Evolutionary conservation across 2,888 invertebrate species (phyloP).

Genomic region (Synanthedon formicaeformis): DNA sequence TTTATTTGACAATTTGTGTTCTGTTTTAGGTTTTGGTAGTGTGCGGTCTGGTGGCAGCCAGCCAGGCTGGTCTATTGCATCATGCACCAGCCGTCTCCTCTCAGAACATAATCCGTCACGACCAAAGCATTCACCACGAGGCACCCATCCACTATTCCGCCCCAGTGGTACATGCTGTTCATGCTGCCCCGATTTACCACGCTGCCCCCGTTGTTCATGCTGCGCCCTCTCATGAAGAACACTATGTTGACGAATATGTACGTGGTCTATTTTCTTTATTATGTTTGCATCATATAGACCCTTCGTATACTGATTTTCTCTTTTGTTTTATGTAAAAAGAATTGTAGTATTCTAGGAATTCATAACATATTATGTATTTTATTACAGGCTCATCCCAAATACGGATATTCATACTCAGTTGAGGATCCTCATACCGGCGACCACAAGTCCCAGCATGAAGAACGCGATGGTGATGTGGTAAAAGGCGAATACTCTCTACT

Average conservation of each 20-base stretch:
- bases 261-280: conserved; percentile 11
- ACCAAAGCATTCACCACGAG: conserved; percentile 44
- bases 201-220: conserved; percentile 15
- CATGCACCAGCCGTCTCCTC: conserved; percentile 61
- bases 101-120: conserved; percentile 59
- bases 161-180: conserved; percentile 16
- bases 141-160: conserved; percentile 40
- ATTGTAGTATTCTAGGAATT: too few species aligned
- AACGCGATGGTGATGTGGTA: conserved; percentile 68
- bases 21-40: conserved; percentile 35
- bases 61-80: conserved; percentile 51
- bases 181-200: conserved; percentile 16
- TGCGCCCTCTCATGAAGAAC: conserved; percentile 27
- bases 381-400: conserved; percentile 59
- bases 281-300: neutral
- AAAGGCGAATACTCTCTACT: conserved; percentile 70
- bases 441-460: conserved; percentile 70
- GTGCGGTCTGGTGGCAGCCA: conserved; percentile 44
- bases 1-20: conserved; percentile 3
- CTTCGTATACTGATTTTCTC: too few species aligned
- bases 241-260: conserved; percentile 62
- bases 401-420: conserved; percentile 70
- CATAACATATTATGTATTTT: neutral
- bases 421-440: conserved; percentile 73
- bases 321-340: neutral